Evolutionary conservation across 2,113 vertebrate species (phyloP), one percentile per base, ranked within the genome.

Genomic region (Mixornis gularis): DNA sequence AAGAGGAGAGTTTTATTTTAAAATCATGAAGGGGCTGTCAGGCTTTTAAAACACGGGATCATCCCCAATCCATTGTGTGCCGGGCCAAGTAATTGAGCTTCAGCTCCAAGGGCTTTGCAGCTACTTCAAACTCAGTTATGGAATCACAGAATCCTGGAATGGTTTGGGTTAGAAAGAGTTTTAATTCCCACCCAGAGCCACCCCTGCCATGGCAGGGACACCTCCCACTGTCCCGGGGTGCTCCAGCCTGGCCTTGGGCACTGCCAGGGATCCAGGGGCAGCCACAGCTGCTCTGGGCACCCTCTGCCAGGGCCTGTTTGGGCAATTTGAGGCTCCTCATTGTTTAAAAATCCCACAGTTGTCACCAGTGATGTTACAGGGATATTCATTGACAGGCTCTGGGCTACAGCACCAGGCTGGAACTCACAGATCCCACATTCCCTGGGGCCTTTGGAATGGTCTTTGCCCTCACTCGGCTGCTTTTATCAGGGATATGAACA

Each of bases 1-100:
- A 38, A 93, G 36, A 20, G 55, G 17, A 72, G 59, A 53, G 26
- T 66, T 91, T 79, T 79, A 76, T 89, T 89, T 93, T 86, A 60
- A 79, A 87, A 64, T 71, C 20, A 14, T 29, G 62, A 85, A 41
- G 85, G 60, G 76, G 19, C 51, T 76, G 29, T 64, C 40, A 26
- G 66, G 36, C 52, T 71, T 53, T 66, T 53, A 59, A 72, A 85
- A 30, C n/a, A 20, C 1, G 15, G 59, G 56, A 32, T 72, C 76
- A 10, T 21, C 19, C 36, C 63, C 9, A 10, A 17, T 18, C 9
- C n/a, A 1, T 62, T 74, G 19, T 63, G 52, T 74, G 56, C 62
- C 7, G 1, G 13, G 32, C 17, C 58, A 55, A 32, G 63, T 46
- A 41, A 46, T 4, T 43, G 79, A 88, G 63, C 40, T 76, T 30